A percentile compares a stretch with the other conserved stretches of the same genome.
These are phyloP conservation scores for Ceratina japonica DNA, from an alignment of 1,140 invertebrate species.

Conservation along the genomic window DNA sequence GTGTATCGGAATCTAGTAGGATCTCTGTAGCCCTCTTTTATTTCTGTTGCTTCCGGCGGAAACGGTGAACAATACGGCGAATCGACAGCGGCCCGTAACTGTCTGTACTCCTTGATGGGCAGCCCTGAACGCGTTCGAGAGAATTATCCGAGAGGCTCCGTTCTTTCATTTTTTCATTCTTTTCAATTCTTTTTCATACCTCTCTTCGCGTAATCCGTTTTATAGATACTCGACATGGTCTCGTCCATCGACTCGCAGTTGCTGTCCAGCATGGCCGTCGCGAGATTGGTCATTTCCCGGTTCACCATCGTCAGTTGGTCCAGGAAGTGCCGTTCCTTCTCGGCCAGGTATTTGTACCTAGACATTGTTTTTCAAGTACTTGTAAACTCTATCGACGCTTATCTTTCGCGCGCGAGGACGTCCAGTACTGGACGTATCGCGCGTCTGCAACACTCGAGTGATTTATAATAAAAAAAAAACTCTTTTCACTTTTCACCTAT, in stretches of 20 bases:
- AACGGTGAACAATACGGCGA: slow-evolving; percentile 74
- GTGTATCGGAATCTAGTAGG: slow-evolving; percentile 75
- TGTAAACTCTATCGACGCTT: neutral
- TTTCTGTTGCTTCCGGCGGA: slow-evolving; percentile 66
- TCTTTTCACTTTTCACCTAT: slow-evolving; percentile 41
- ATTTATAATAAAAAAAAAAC: neutral
- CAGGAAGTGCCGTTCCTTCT: slow-evolving; percentile 80
- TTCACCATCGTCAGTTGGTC: slow-evolving; percentile 79
- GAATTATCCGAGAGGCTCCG: slow-evolving; percentile 8
- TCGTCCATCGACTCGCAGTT: slow-evolving; percentile 80
- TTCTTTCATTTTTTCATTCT: too few species aligned
- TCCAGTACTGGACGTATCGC: too few species aligned
- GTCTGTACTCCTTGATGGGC: slow-evolving; percentile 70
- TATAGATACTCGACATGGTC: slow-evolving; percentile 82
- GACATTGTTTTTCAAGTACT: neutral
- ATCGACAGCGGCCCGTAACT: slow-evolving; percentile 75
- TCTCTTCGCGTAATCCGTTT: slow-evolving; percentile 81
- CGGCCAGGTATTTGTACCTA: slow-evolving; percentile 81
- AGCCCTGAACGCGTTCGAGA: slow-evolving; percentile 61
- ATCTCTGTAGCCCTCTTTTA: slow-evolving; percentile 76
- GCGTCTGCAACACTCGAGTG: too few species aligned
- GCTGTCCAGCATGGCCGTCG: slow-evolving; percentile 81
- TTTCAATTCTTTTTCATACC: slow-evolving; percentile 67
- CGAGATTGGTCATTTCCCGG: slow-evolving; percentile 80
- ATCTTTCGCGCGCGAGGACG: neutral